These are phyloP conservation scores for Mungos mungo DNA, from an alignment of 2,113 vertebrate genomes.

Conservation along the genomic window DNA sequence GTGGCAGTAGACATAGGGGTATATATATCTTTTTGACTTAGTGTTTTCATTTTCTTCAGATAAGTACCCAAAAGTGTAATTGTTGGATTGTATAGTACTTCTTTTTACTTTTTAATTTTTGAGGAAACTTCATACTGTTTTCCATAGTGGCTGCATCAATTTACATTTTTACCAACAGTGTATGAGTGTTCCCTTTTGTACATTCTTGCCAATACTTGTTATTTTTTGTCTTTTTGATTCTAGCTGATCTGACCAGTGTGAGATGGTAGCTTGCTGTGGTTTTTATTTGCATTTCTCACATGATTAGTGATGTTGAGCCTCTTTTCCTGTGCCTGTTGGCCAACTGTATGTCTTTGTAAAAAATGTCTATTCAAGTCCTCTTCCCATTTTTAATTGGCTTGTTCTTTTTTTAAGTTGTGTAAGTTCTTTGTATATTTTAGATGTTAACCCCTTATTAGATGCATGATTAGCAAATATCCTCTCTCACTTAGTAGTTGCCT, in stretches of 20 bases:
- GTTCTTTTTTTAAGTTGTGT: not conserved
- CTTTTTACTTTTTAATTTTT: not conserved
- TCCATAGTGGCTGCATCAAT: not conserved
- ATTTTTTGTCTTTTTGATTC: not conserved
- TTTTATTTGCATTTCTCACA: not conserved
- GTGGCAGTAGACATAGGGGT: not conserved
- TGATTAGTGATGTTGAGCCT: not conserved
- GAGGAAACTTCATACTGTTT: not conserved
- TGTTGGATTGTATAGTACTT: not conserved
- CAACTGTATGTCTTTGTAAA: not conserved
- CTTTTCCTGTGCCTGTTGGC: not conserved
- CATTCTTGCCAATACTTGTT: not conserved
- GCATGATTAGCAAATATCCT: not conserved
- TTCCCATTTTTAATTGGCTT: not conserved
- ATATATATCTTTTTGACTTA: not conserved
- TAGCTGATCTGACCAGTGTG: not conserved
- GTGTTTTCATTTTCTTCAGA: not conserved
- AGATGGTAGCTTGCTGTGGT: not conserved
- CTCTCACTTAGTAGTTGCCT: not conserved
- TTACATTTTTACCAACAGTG: not conserved
- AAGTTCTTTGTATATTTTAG: not conserved
- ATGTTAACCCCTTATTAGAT: not conserved
- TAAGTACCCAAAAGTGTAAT: not conserved
- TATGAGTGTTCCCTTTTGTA: not conserved
- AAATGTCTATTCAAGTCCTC: not conserved